Base-by-base conservation (phyloP, 2,113 vertebrate species). In the Scalopus aquaticus region DNA sequence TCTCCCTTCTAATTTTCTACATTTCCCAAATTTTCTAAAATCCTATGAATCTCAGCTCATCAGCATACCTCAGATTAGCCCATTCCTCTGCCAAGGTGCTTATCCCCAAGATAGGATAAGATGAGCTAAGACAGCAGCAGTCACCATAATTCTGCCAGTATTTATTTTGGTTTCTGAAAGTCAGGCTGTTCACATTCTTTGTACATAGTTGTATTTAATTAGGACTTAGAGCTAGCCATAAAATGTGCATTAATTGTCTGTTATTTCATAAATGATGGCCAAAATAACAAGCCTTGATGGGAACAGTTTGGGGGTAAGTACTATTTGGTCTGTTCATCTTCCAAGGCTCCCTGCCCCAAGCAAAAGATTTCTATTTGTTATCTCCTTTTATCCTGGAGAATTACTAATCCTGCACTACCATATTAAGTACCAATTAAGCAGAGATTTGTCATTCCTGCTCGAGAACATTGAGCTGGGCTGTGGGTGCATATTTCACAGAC, bases 141-240 rank as follows among this genome's bases (percentile, higher is more conserved):
- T 92, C 96, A 70, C 30, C 90, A 95, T 95, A 96, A 88, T 92
- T 96, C 97, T 95, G 91, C 65, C 93, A 93, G 90, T 95, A 90
- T 97, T 98, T 96, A 95, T 97, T 64, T 95, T 96, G 62, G 89
- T 93, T 49, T 94, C 87, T 97, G 94, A 88, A 96, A 97, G 81
- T 96, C 62, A 70, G 72, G 81, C 96, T 81, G 94, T 97, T 97
- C 96, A 72, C 95, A 98, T 98, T 98, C 97, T 97, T 98, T 98
- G 96, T 97, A 97, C 98, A 98, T 97, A 98, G 97, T 98, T 97
- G 97, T 97, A 98, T 97, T 97, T 98, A 97, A 98, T 97, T 98
- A 98, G 97, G 98, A 98, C 79, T 97, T 93, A 96, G 93, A 98
- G 95, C 84, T 95, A 94, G 94, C 83, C 96, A 97, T 98, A 98